Evolutionary conservation across 2,797 vertebrate species (phyloP), one percentile per base, ranked within the genome.

Genomic region (Hyperoplus immaculatus): DNA sequence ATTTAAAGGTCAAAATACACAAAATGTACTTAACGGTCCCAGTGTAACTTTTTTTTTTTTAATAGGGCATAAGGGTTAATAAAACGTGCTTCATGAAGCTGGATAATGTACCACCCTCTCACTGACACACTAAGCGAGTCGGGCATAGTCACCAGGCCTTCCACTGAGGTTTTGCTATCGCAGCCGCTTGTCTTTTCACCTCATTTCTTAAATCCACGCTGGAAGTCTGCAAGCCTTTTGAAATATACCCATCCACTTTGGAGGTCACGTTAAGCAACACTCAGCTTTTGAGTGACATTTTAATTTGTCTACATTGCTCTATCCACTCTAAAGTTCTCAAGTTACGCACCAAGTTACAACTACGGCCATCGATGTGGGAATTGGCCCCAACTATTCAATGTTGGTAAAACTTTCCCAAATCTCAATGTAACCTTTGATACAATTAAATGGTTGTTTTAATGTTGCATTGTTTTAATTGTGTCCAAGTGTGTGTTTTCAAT

Each of bases 201-300:
- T 73, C 0, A 45, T 82, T 82, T 82, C 68, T n/a, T 59, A 60
- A 69, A 46, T 62, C 46, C 57, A 39, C n/a, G 36, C 56, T 60
- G 57, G 16, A 78, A 61, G 43, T 70, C 49, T 39, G 3, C 14
- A 42, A 51, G 53, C 4, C 13, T n/a, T 1, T 18, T 47, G 36
- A 49, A 47, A 50, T 45, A 38, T 9, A 46, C n/a, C 18, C 42
- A 9, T 57, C 45, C 29, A 36, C 21, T 21, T 0, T 15, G 21
- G 47, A 47, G 10, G 6, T 61, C 8, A 18, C 3, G 29, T 66
- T 68, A 11, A 51, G 60, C 14, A 69, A 72, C 18, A 29, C 8
- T 47, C 50, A 3, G 29, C 2, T 29, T 29, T 29, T 29, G 29
- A 29, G 29, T 29, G 29, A 29, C 29, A 29, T 29, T 29, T 29